Evolutionary conservation across 2,797 vertebrate species (phyloP).

Genomic region (Cetoscarus ocellatus): DNA sequence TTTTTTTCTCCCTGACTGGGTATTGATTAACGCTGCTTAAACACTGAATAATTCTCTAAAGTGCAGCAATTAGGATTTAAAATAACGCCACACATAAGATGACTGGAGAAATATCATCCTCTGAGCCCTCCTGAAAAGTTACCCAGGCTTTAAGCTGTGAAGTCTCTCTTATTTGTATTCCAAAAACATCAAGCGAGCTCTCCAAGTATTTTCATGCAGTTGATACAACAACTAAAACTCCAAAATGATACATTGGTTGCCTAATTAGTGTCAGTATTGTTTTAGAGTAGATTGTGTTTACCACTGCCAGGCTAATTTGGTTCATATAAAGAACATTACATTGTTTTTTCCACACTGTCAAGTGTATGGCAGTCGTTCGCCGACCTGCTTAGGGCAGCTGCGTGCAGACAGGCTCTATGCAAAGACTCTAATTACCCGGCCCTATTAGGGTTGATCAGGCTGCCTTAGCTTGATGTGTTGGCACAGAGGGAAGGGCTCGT

Average conservation of each 20-base stretch:
- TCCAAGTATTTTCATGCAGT: slow-evolving; percentile 67
- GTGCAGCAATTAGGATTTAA: slow-evolving; percentile 17
- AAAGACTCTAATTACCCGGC: slow-evolving; percentile 84
- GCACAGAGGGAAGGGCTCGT: slow-evolving; percentile 59
- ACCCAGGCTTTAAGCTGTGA: slow-evolving; percentile 28
- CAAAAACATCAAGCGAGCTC: slow-evolving; percentile 60
- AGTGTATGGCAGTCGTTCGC: slow-evolving; percentile 80
- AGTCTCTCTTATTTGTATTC: slow-evolving; percentile 69
- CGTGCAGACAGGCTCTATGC: slow-evolving; percentile 80
- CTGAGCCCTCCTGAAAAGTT: slow-evolving; percentile 11
- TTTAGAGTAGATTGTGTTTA: slow-evolving; percentile 86
- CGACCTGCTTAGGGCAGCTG: slow-evolving; percentile 80
- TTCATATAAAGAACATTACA: slow-evolving; percentile 78
- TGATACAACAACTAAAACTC: slow-evolving; percentile 74
- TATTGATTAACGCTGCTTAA: not conserved
- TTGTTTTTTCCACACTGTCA: slow-evolving; percentile 85
- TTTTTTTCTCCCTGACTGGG: not conserved
- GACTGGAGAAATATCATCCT: slow-evolving; percentile 19
- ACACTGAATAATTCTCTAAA: not conserved
- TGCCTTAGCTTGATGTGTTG: slow-evolving; percentile 75
- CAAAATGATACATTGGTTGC: slow-evolving; percentile 81
- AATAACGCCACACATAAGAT: slow-evolving; percentile 18
- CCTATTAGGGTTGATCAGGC: slow-evolving; percentile 85
- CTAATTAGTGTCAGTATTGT: slow-evolving; percentile 88
- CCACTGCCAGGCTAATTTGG: slow-evolving; percentile 83